Percentiles rank a stretch among this genome's conserved stretches.
These are phyloP conservation scores for Bolborhynchus lineola DNA, from an alignment of 2,113 vertebrate genomes.

Conservation along the genomic window DNA sequence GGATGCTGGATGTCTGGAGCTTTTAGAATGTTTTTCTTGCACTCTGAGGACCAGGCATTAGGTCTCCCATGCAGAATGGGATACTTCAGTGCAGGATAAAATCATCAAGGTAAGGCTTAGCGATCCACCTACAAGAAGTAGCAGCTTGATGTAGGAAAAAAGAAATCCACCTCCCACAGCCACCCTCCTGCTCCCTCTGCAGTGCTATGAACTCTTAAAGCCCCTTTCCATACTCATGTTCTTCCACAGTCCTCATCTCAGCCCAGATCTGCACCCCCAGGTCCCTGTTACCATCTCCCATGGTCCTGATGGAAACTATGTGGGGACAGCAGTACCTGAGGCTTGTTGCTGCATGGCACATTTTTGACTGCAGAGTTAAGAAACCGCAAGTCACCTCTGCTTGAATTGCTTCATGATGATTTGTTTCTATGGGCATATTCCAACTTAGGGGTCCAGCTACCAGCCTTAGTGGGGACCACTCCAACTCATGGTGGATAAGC, in stretches of 20 bases:
- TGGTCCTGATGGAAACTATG: background rate
- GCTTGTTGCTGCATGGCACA: background rate
- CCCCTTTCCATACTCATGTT: background rate
- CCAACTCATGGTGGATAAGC: background rate
- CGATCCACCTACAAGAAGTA: too few relatives aligned
- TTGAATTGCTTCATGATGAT: background rate
- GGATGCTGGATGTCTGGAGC: accelerated
- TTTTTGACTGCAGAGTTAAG: background rate
- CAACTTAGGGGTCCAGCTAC: background rate
- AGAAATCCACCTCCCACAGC: background rate
- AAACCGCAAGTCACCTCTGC: background rate
- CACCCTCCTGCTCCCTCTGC: background rate
- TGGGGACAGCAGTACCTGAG: background rate
- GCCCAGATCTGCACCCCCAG: background rate
- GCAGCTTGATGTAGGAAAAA: background rate
- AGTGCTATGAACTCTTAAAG: background rate
- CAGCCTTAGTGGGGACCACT: background rate
- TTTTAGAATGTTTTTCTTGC: background rate
- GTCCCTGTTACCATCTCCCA: background rate
- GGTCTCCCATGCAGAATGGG: background rate
- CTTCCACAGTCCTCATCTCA: background rate
- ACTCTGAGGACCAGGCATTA: background rate
- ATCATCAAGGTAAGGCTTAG: background rate
- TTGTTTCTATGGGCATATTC: background rate
- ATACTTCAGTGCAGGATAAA: background rate